Percentiles rank a stretch among this genome's conserved stretches.
Conservation (phyloP, 1,140 invertebrate species). For the Choristoneura fumiferana region DNA sequence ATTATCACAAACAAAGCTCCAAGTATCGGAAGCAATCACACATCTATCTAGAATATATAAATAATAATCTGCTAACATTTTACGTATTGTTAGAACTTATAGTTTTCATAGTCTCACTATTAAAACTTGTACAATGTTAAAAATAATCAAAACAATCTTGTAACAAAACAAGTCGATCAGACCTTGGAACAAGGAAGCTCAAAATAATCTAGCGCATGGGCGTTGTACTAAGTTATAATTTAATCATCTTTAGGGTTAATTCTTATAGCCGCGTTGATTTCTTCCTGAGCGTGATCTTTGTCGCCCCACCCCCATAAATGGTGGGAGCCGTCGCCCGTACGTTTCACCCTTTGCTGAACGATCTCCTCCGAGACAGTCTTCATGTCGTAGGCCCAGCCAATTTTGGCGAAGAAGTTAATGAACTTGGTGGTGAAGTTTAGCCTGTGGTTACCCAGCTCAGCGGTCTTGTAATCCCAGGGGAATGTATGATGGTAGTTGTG, state of each 20-base stretch:
- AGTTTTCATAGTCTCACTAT: no score
- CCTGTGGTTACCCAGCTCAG: constrained; percentile 88
- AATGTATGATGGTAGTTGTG: constrained; percentile 98
- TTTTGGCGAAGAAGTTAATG: constrained; percentile 90
- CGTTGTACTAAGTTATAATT: constrained; percentile 23
- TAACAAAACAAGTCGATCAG: neutral
- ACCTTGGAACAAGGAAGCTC: no score
- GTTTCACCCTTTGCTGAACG: constrained; percentile 82
- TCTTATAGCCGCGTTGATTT: constrained; percentile 82
- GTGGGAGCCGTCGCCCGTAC: constrained; percentile 90
- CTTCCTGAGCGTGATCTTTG: constrained; percentile 85
- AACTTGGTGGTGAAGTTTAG: constrained; percentile 91
- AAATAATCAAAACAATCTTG: constrained; percentile 23
- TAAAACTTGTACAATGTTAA: no score
- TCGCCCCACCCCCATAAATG: constrained; percentile 92
- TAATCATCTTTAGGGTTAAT: constrained; percentile 80
- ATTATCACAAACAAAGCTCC: neutral
- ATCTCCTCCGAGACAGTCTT: constrained; percentile 89
- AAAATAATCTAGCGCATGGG: no score
- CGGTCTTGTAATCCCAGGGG: constrained; percentile 95
- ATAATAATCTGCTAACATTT: neutral
- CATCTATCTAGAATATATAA: constrained; percentile 18
- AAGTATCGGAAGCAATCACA: constrained; percentile 5
- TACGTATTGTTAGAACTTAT: no score
- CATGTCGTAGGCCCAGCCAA: constrained; percentile 94